Evolutionary conservation across 2,797 vertebrate species (phyloP), one percentile per base, ranked within the genome.

Genomic region (Liparis tanakae): DNA sequence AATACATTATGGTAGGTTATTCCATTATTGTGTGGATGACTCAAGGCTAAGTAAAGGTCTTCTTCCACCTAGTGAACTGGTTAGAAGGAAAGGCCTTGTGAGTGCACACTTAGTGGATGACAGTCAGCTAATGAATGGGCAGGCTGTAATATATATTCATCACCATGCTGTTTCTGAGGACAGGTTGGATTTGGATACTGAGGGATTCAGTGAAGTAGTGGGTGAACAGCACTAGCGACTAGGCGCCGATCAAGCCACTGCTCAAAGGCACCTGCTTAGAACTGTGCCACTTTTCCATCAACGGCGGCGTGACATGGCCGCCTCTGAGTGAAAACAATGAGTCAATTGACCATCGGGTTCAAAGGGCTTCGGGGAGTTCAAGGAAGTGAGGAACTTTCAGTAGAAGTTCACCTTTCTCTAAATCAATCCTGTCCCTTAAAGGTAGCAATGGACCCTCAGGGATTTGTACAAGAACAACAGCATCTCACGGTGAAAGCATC

Each of bases 51-150:
- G 82, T 74, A 85, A 88, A 90, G 84, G 88, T 90, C 85, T 72
- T 79, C 79, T 86, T 88, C 91, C 81, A 89, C 86, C 70, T 73
- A 64, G 82, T 77, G 82, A 85, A 83, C 77, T 75, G 60, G 80
- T 83, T 80, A 72, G 83, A 86, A 91, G 79, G 70, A 81, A 66
- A 71, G 77, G 77, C 69, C 72, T 72, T 64, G 83, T 82, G 82
- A 71, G 56, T 33, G 57, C 85, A 81, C 85, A 78, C 75, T 91
- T 81, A 78, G 79, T 59, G 78, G 78, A 79, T 91, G 90, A 89
- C 91, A 92, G 91, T 90, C 85, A 87, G 75, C 90, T 89, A 92
- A 93, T 92, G 89, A 90, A 87, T 88, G 36, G 62, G 64, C 74
- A 64, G 48, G 70, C 81, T 85, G 51, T 89, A 89, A 91, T 87